A percentile compares a stretch with the other conserved stretches of the same genome.
phyloP scores from a whole-genome alignment of 2,113 vertebrate genomes.

The Archilochus colubris region DNA sequence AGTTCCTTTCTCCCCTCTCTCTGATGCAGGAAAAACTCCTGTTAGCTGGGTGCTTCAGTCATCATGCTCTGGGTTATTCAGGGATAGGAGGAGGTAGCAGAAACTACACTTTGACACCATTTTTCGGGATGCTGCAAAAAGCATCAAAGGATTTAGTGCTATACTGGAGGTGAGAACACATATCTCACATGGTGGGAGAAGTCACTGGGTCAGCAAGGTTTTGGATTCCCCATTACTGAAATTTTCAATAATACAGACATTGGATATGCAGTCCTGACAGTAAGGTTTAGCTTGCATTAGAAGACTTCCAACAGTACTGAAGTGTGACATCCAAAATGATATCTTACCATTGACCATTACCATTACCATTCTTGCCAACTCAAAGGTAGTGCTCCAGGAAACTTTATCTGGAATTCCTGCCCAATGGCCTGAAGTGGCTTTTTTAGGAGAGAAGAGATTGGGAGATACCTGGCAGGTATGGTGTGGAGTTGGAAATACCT shows the following conservation, averaged over 20 bases:
- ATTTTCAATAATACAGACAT: neutral
- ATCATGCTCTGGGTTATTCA: neutral
- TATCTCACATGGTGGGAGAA: neutral
- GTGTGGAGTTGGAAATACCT: neutral
- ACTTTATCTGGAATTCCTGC: neutral
- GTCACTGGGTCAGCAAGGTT: neutral
- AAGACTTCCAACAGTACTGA: neutral
- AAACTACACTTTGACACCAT: neutral
- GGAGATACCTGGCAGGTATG: neutral
- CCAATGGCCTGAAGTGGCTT: neutral
- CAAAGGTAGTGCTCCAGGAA: neutral
- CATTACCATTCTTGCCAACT: neutral
- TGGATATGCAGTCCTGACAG: neutral
- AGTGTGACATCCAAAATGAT: neutral
- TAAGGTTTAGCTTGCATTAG: neutral
- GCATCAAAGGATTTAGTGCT: neutral
- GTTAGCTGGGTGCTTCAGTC: neutral
- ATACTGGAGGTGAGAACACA: neutral
- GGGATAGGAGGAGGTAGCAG: neutral
- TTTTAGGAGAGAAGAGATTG: neutral
- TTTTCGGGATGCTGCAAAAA: neutral
- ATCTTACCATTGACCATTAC: neutral
- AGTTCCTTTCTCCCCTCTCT: neutral
- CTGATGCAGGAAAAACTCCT: neutral
- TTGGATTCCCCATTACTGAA: neutral